These are phyloP conservation scores for Penaeus japonicus DNA, from an alignment of 1,140 invertebrate species.

Conservation along the genomic window DNA sequence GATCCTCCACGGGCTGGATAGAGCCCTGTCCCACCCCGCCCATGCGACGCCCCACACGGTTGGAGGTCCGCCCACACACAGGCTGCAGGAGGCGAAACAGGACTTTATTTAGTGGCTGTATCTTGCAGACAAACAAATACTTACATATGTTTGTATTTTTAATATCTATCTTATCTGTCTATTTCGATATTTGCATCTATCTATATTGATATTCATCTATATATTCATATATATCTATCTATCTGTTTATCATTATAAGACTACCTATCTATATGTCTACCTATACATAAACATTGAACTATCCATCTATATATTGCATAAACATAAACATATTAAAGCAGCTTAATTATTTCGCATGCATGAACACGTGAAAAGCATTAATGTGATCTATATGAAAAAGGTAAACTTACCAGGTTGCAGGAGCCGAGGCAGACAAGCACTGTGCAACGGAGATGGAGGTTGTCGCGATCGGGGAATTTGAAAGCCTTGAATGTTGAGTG, in stretches of 20 bases:
- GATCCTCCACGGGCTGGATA: slow-evolving; percentile 11
- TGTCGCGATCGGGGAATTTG: slow-evolving; percentile 79
- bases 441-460: slow-evolving; percentile 73
- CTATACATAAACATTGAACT: too few relatives aligned
- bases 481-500: slow-evolving; percentile 77
- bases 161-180: background rate
- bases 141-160: background rate
- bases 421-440: slow-evolving; percentile 74
- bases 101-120: too few relatives aligned
- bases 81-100: background rate
- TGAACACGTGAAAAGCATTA: too few relatives aligned
- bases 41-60: slow-evolving; percentile 21
- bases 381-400: too few relatives aligned
- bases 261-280: too few relatives aligned
- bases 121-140: background rate
- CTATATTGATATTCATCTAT: too few relatives aligned
- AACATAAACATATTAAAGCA: too few relatives aligned
- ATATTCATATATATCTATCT: too few relatives aligned
- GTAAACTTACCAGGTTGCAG: slow-evolving; percentile 68
- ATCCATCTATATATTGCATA: too few relatives aligned
- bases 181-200: too few relatives aligned
- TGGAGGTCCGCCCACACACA: slow-evolving; percentile 26
- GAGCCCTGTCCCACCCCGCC: slow-evolving; percentile 10
- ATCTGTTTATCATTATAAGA: too few relatives aligned
- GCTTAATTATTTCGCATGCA: too few relatives aligned